Conservation (phyloP, 2,888 invertebrate species). For the Sminthurinus aureus region DNA sequence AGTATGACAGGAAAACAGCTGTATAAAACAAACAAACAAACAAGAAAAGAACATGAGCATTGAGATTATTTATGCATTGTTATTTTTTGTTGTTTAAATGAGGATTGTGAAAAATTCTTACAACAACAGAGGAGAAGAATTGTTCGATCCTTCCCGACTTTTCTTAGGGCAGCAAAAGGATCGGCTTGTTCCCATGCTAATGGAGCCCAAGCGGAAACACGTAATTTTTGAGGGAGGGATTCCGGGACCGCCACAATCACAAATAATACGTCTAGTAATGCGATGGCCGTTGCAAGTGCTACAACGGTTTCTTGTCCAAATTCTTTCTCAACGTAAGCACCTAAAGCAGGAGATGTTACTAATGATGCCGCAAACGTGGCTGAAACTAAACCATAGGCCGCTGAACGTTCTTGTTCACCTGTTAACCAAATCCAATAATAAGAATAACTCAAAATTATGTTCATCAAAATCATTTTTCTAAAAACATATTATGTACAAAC, state of each 20-base stretch:
- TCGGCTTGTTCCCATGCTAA: slow-evolving; percentile 75
- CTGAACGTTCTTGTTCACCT: slow-evolving; percentile 91
- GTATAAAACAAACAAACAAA: slow-evolving; percentile 62
- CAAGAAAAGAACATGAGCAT: too few relatives aligned
- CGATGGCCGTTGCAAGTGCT: slow-evolving; percentile 82
- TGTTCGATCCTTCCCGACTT: slow-evolving; percentile 94
- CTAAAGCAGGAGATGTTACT: slow-evolving; percentile 97
- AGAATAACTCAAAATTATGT: too few relatives aligned
- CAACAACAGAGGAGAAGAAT: slow-evolving; percentile 89
- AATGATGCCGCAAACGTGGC: slow-evolving; percentile 99
- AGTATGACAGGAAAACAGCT: slow-evolving; percentile 95
- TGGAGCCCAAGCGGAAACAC: slow-evolving; percentile 77
- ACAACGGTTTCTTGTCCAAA: slow-evolving; percentile 88
- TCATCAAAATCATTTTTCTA: too few relatives aligned
- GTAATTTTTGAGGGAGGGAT: slow-evolving; percentile 92
- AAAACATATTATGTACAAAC: too few relatives aligned
- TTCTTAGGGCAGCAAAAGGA: slow-evolving; percentile 90
- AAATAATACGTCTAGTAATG: slow-evolving; percentile 89
- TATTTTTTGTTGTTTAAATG: too few relatives aligned
- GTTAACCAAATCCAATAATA: background rate
- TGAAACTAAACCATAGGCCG: slow-evolving; percentile 95
- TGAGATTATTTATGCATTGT: too few relatives aligned
- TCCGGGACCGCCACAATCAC: slow-evolving; percentile 98
- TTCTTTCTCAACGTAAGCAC: slow-evolving; percentile 84
- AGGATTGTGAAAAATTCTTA: too few relatives aligned